Evolutionary conservation across 2,888 invertebrate genomes (phyloP), one percentile per base, ranked within the genome.

Genomic region (Oxytorus armatus): DNA sequence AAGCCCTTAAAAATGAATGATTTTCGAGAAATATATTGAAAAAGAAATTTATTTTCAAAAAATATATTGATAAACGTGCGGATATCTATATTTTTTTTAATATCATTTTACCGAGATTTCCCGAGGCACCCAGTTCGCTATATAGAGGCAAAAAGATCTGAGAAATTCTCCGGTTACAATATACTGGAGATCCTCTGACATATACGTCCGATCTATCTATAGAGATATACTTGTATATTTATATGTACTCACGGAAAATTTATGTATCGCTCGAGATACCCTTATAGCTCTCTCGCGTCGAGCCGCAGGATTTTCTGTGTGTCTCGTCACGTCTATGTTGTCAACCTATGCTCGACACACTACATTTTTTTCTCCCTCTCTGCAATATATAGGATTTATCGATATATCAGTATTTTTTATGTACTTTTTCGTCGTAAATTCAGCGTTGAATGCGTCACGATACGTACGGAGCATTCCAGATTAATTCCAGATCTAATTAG

Each of bases 301-400:
- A 25, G 70, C 49, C 36, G n/a, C 25, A 29, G 53, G 23, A 70
- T 69, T 69, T 55, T 44, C n/a, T n/a, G n/a, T n/a, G 44, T 63
- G 53, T 59, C 69, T 42, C 53, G 53, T 70, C 63, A 77, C 55
- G 69, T 63, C 23, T 36, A 42, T 23, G 29, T 29, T 49, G 53
- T 25, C 33, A 69, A 70, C 59, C 63, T 23, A 55, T 77, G 44
- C 3, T 29, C 44, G 18, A 47, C 2, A 16, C 16, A 55, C 51
- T 53, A 36, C 63, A 44, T 33, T 61, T 70, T 53, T 29, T 51
- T 18, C 51, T 36, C 29, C 10, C 36, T 18, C n/a, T 39, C 59
- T 14, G 14, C 5, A 29, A 2, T 5, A 29, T 29, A n/a, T n/a
- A n/a, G n/a, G n/a, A n/a, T 29, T 29, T 29, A 5, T 29, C 29